Conservation (phyloP, 2,113 vertebrate species). For the Pungitius pungitius region DNA sequence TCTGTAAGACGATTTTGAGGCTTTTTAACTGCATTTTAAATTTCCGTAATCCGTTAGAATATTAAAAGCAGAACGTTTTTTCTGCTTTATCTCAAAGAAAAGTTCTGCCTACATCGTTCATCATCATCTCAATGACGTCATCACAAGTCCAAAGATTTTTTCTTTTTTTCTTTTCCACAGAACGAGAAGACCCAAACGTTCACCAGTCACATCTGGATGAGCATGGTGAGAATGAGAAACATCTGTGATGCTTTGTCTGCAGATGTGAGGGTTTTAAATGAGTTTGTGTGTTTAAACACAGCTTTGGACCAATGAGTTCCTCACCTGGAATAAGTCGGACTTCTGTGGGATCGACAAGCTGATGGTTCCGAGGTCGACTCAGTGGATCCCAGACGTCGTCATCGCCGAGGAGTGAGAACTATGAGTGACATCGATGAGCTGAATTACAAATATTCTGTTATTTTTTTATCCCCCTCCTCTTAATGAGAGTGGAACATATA, state of each 20-base stretch:
- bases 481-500: no score
- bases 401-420: slow-evolving; percentile 64
- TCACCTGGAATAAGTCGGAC: slow-evolving; percentile 55
- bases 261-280: background rate
- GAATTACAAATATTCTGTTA: no score
- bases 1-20: no score
- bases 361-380: slow-evolving; percentile 23
- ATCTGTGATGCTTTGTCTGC: background rate
- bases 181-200: slow-evolving; percentile 67
- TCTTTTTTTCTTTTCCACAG: slow-evolving; percentile 43
- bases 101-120: no score
- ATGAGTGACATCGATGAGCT: no score
- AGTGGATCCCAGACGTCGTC: slow-evolving; percentile 68
- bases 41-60: background rate
- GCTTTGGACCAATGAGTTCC: slow-evolving; percentile 67
- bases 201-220: slow-evolving; percentile 39
- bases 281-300: slow-evolving; percentile 9
- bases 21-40: no score
- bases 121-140: background rate
- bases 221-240: slow-evolving; percentile 45
- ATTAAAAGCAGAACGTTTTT: no score
- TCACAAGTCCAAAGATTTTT: no score
- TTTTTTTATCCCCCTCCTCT: no score
- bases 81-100: background rate
- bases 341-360: slow-evolving; percentile 67